Conservation (phyloP, 2,888 invertebrate species). For the Bruchidius siliquastri region DNA sequence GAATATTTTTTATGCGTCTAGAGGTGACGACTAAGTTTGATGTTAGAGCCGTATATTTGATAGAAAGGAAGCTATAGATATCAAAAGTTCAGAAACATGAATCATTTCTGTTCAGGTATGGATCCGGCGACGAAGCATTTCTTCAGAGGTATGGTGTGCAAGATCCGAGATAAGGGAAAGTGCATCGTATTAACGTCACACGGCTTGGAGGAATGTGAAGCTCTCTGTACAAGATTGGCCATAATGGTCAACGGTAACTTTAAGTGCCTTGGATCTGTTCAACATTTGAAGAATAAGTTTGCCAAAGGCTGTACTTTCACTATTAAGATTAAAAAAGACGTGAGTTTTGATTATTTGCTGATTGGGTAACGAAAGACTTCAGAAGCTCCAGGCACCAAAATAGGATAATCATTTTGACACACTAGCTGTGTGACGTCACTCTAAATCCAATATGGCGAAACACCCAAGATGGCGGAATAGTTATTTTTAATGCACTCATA, state of each 20-base stretch:
- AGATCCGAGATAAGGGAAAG: constrained; percentile 64
- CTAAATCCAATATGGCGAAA: no score
- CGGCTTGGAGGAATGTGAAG: constrained; percentile 86
- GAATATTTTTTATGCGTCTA: no score
- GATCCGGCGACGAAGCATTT: constrained; percentile 76
- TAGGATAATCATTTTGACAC: no score
- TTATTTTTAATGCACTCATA: no score
- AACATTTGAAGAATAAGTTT: constrained; percentile 77
- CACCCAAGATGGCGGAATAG: no score
- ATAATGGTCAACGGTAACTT: constrained; percentile 84
- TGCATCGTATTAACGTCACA: constrained; percentile 80
- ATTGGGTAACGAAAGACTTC: no score
- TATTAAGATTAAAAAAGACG: constrained; percentile 43
- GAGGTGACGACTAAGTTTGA: no score
- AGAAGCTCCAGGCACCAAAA: no score
- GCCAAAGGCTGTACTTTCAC: constrained; percentile 54
- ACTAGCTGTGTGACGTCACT: no score
- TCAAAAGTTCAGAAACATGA: no score
- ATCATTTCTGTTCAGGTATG: constrained; percentile 54
- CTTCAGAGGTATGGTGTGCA: constrained; percentile 72
- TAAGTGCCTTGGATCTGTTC: constrained; percentile 74
- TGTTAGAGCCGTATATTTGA: no score
- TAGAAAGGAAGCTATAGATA: no score
- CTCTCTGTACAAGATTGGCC: constrained; percentile 72
- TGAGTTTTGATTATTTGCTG: neutral